Evolutionary conservation across 2,888 invertebrate genomes (phyloP), one percentile per base, ranked within the genome.

Genomic region (Subacronicta megacephala): DNA sequence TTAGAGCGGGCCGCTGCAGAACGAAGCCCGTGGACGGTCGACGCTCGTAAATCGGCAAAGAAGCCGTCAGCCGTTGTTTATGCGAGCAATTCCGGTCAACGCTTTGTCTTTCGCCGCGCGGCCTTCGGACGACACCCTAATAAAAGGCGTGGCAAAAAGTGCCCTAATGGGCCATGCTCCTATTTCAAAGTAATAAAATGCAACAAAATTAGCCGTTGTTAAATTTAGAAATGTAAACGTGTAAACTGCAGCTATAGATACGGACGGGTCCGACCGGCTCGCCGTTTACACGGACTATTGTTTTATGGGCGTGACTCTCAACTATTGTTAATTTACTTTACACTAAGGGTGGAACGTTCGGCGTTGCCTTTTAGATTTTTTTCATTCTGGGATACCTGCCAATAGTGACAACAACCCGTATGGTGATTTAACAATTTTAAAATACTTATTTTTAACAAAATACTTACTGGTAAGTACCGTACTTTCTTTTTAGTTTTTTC

Each of bases 141-240:
- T 93, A 94, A 92, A 93, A 92, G 90, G 89, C 89, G 90, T 92
- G 89, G 90, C 91, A 93, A 93, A 94, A 93, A 93, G 83, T 82
- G 77, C 83, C 87, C 87, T 93, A 94, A 93, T 93, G 85, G 89
- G 81, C 79, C 85, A 87, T 90, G 90, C 92, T 92, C 92, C 92
- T 90, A 93, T 94, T 94, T 88, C 87, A 85, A 89, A 84, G 92
- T 85, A 89, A 90, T 93, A 93, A 93, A 94, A 89, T 90, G 93
- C 92, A 93, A 93, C 94, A 94, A 93, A 93, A 93, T 94, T 92
- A 92, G 90, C 89, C 46, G 85, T 93, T 93, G 92, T 92, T 87
- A 87, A 88, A 87, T 76, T 78, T 78, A 77, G 82, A 89, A 89
- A 85, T 83, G 88, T 89, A 85, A 90, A 90, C 73, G 86, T 87